These are phyloP conservation scores for Ciconia maguari DNA, from an alignment of 2,113 vertebrate species.

Conservation along the genomic window DNA sequence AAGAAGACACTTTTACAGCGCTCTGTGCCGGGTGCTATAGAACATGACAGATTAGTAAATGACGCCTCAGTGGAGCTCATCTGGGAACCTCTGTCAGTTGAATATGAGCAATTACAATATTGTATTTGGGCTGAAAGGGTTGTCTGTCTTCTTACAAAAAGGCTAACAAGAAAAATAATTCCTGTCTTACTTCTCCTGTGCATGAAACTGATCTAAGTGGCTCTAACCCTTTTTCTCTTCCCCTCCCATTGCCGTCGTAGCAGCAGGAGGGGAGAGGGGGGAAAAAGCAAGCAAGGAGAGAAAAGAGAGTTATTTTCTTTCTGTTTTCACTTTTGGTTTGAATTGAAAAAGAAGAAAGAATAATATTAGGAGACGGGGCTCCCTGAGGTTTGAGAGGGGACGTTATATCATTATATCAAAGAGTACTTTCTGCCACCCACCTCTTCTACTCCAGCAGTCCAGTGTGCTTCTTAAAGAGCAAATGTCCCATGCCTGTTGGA, in stretches of 20 bases:
- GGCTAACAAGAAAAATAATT: conserved; percentile 70
- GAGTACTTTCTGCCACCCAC: conserved; percentile 34
- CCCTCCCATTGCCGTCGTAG: neutral
- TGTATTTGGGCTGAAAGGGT: conserved; percentile 74
- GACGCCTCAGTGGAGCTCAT: conserved; percentile 70
- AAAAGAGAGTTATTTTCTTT: conserved; percentile 40
- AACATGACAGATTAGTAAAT: conserved; percentile 81
- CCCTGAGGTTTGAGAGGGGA: conserved; percentile 40
- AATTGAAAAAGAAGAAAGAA: conserved; percentile 69
- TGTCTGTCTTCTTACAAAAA: conserved; percentile 71
- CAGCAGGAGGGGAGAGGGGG: neutral
- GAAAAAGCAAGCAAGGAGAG: neutral
- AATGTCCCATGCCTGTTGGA: neutral
- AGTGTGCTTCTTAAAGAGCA: neutral
- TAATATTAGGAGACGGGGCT: conserved; percentile 51
- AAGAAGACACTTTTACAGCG: conserved; percentile 74
- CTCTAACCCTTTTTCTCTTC: neutral
- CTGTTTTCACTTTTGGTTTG: conserved; percentile 67
- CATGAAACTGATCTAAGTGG: conserved; percentile 39
- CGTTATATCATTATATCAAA: conserved; percentile 60
- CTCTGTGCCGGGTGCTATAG: conserved; percentile 61
- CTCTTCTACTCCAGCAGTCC: neutral
- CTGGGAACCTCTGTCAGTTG: conserved; percentile 71
- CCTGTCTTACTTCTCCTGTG: conserved; percentile 52
- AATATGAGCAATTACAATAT: conserved; percentile 75